Base-by-base conservation (phyloP, 2,797 vertebrate genomes). In the Miichthys miiuy region DNA sequence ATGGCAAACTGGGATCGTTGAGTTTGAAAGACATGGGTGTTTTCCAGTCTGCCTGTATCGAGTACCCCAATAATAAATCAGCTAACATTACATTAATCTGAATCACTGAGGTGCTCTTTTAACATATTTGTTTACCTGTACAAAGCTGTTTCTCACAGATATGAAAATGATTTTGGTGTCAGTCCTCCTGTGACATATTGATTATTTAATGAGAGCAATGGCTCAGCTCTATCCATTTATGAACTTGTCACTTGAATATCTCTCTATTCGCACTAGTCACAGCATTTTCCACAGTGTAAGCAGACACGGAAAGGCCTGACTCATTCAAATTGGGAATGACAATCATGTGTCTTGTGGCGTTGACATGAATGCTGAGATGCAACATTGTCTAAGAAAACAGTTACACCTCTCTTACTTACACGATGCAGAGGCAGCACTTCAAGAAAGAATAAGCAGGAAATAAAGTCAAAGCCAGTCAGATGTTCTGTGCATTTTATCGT, bases 321-420 rank as follows among this genome's bases (percentile, higher is more conserved):
- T 41, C 27, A 16, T 52, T 75, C 47, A 72, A 51, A 44, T 3
- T 42, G 34, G 56, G 13, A 47, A 58, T 64, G 61, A 14, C 30
- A 42, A 18, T 38, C 41, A 50, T 46, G 42, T 67, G 2, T 81
- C 34, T 68, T 57, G 47, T 48, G 48, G 27, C 16, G 20, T 12
- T 52, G 74, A 71, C 51, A 46, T 52, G 52, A 54, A 41, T 58
- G 64, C 58, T 68, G 74, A 82, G 12, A 42, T 34, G 9, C 21
- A 20, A 16, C 61, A 52, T 27, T 10, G 4, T 70, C 21, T 63
- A 4, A 42, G 41, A 58, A 27, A 18, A 60, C 27, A 65, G 14
- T 51, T 51, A 34, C 46, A 21, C 20, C 21, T 21, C 25, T 68
- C 50, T n/a, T 51, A 6, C 48, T 42, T n/a, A n/a, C 20, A n/a